These are phyloP conservation scores for Euwallacea fornicatus DNA, from an alignment of 1,140 invertebrate genomes.

Conservation along the genomic window DNA sequence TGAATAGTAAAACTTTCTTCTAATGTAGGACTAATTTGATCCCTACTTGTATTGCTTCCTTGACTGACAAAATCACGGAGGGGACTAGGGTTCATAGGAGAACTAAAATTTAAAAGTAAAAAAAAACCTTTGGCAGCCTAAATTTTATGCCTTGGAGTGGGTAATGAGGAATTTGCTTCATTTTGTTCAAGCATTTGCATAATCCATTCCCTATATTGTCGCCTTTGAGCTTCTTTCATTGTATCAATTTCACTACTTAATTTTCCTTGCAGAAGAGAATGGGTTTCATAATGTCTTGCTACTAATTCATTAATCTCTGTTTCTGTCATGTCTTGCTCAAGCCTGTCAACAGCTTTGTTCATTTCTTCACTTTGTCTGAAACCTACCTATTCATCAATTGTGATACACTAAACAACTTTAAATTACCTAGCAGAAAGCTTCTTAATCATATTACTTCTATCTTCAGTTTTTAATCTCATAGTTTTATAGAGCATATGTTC, in stretches of 20 bases:
- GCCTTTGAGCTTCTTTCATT: constrained; percentile 73
- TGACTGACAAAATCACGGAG: constrained; percentile 12
- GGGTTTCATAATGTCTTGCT: constrained; percentile 75
- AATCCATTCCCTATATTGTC: constrained; percentile 82
- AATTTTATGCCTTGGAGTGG: constrained; percentile 55
- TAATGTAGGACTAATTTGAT: constrained; percentile 54
- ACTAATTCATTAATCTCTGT: constrained; percentile 75
- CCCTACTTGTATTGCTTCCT: constrained; percentile 24
- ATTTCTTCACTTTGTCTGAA: constrained; percentile 75
- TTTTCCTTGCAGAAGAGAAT: constrained; percentile 69
- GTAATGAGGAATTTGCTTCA: constrained; percentile 59
- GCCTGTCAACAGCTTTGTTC: constrained; percentile 69
- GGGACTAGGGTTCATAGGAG: constrained; percentile 48
- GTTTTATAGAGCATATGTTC: constrained; percentile 77
- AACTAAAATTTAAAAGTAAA: constrained; percentile 39
- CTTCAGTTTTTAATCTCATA: constrained; percentile 68
- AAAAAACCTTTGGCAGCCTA: not conserved
- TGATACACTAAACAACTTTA: not conserved
- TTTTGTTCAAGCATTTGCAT: constrained; percentile 72
- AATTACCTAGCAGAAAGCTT: constrained; percentile 60
- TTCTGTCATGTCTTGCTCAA: constrained; percentile 70
- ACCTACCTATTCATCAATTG: constrained; percentile 11
- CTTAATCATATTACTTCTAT: constrained; percentile 65
- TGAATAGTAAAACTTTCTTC: constrained; percentile 98
- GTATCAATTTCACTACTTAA: constrained; percentile 74